Base-by-base conservation (phyloP, 2,888 invertebrate genomes). In the Bellardia bayeri region DNA sequence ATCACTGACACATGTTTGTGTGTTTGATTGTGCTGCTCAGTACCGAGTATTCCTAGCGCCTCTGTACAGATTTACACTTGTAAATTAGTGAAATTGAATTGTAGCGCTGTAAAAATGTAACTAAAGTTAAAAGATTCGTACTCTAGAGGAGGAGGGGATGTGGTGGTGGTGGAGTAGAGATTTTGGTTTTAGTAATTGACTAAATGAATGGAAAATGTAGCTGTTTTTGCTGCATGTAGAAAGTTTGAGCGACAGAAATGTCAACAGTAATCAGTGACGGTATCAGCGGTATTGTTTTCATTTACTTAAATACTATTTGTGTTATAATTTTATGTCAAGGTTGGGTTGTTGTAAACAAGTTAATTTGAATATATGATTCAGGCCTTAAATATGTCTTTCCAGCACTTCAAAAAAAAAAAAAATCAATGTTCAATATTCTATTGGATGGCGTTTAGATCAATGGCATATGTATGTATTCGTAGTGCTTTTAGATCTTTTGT, bases 11-110 rank as follows among this genome's bases (percentile, higher is more conserved):
- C 84, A 56, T 81, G 81, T 49, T 61, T 58, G 64, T 83, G 40
- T 61, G 23, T 61, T 49, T 51, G 42, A 23, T 23, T 69, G 23
- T 30, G 2, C 13, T 75, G 14, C 30, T 45, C 69, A 13, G n/a
- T 42, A 16, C 2, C 40, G 56, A 63, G 42, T 71, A 42, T 30
- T 23, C 16, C 49, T 2, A 40, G 45, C 37, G 79, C 23, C 56
- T 37, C 71, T 66, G 76, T 68, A 45, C 33, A 40, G 30, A 30
- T 72, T 61, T 69, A 74, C 61, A 80, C 66, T 84, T 84, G 84
- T 71, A 86, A 88, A 86, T 86, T 79, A 86, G 63, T 81, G 14
- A 86, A 82, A 85, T 82, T 88, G 66, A 83, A 72, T 72, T 85
- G 74, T 49, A 71, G 66, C 58, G 23, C 63, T 75, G 63, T 56